Evolutionary conservation across 2,797 vertebrate genomes (phyloP).

Genomic region (Neopelma chrysocephalum): DNA sequence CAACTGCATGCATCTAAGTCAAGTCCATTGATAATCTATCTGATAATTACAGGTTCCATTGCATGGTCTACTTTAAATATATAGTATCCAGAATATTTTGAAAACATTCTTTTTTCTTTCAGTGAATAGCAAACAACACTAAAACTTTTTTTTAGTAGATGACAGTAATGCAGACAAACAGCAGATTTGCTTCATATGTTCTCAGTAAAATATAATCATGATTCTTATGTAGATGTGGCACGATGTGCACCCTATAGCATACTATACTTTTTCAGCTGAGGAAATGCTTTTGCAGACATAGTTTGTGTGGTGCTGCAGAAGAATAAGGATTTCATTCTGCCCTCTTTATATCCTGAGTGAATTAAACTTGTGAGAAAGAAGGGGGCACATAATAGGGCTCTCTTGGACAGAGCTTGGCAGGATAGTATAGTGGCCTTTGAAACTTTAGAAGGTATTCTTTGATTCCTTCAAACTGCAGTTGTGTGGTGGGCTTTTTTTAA

Average conservation of each 20-base stretch:
- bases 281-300: background rate
- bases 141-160: background rate
- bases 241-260: background rate
- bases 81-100: background rate
- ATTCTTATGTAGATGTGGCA: background rate
- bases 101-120: background rate
- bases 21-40: background rate
- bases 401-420: background rate
- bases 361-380: slow-evolving; percentile 4
- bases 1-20: background rate
- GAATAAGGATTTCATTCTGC: background rate
- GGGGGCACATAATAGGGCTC: background rate
- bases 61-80: background rate
- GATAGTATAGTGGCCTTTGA: background rate
- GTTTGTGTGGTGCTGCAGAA: background rate
- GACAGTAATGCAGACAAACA: background rate
- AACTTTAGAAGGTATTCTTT: background rate
- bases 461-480: background rate
- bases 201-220: background rate
- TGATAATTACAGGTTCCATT: background rate
- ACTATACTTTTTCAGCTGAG: background rate
- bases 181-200: background rate
- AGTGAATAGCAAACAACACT: background rate
- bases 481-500: background rate
- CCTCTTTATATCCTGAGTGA: background rate